Conservation (phyloP, 2,888 invertebrate species). For the Gerris lacustris region DNA sequence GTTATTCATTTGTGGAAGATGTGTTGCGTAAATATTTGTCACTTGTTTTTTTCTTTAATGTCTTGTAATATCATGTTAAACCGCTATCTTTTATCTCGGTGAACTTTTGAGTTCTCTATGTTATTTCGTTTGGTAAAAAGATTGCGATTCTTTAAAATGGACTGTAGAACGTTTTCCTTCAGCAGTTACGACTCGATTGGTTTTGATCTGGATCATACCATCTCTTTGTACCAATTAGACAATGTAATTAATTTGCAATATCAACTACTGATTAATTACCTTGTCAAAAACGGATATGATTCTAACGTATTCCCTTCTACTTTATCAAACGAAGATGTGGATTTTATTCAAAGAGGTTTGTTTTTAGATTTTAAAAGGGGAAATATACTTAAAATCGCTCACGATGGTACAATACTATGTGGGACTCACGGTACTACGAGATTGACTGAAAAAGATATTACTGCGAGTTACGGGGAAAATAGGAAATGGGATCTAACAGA, state of each 20-base stretch:
- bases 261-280: slow-evolving; percentile 45
- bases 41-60: too few relatives aligned
- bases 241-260: slow-evolving; percentile 51
- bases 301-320: slow-evolving; percentile 40
- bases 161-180: slow-evolving; percentile 14
- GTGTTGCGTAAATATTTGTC: too few relatives aligned
- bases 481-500: slow-evolving; percentile 45
- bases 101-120: too few relatives aligned
- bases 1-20: too few relatives aligned
- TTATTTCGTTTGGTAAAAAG: too few relatives aligned
- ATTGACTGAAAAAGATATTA: slow-evolving; percentile 44
- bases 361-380: slow-evolving; percentile 54
- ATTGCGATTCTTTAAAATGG: too few relatives aligned
- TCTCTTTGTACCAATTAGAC: slow-evolving; percentile 55
- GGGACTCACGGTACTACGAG: slow-evolving; percentile 54
- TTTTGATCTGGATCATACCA: slow-evolving; percentile 64
- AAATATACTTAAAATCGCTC: slow-evolving; percentile 49
- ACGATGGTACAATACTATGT: slow-evolving; percentile 48
- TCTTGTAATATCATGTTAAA: too few relatives aligned
- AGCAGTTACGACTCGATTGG: slow-evolving; percentile 53
- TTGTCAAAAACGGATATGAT: slow-evolving; percentile 50
- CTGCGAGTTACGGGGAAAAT: slow-evolving; percentile 45
- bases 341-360: slow-evolving; percentile 60
- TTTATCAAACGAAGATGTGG: slow-evolving; percentile 41
- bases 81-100: too few relatives aligned